Conservation (phyloP, 2,113 vertebrate species). For the Formicarius rufipectus region DNA sequence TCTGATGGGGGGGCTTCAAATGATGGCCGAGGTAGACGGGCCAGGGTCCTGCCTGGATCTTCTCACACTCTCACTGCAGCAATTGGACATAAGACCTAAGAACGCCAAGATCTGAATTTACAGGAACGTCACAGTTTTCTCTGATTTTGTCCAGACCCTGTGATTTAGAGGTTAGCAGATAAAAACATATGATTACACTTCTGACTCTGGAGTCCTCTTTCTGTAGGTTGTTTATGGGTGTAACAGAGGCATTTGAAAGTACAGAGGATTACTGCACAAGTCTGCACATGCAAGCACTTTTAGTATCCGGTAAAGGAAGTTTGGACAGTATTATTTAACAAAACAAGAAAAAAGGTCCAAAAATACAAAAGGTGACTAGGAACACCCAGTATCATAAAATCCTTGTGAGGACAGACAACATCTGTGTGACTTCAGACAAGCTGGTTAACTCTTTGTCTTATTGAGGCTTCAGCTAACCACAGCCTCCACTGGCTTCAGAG, state of each 20-base stretch:
- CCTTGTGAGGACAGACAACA: not conserved
- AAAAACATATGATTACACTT: not conserved
- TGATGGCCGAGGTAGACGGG: accelerated
- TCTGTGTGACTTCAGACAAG: not conserved
- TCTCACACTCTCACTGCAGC: not conserved
- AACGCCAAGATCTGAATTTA: not conserved
- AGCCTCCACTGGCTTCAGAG: not conserved
- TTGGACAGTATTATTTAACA: not conserved
- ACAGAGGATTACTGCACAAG: not conserved
- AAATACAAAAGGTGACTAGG: not conserved
- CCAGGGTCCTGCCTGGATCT: not conserved
- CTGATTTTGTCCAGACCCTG: not conserved
- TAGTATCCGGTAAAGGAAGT: not conserved
- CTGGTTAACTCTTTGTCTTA: not conserved
- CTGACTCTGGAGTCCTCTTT: not conserved
- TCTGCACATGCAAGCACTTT: not conserved
- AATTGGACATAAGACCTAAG: not conserved
- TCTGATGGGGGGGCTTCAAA: not conserved
- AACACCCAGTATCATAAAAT: not conserved
- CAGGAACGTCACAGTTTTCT: accelerated
- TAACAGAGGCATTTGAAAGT: not conserved
- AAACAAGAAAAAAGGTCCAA: not conserved
- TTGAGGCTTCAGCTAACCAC: not conserved
- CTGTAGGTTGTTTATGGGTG: not conserved
- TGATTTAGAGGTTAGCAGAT: not conserved